These are phyloP conservation scores for Choreutis nemorana DNA, from an alignment of 2,888 invertebrate species.

Conservation along the genomic window DNA sequence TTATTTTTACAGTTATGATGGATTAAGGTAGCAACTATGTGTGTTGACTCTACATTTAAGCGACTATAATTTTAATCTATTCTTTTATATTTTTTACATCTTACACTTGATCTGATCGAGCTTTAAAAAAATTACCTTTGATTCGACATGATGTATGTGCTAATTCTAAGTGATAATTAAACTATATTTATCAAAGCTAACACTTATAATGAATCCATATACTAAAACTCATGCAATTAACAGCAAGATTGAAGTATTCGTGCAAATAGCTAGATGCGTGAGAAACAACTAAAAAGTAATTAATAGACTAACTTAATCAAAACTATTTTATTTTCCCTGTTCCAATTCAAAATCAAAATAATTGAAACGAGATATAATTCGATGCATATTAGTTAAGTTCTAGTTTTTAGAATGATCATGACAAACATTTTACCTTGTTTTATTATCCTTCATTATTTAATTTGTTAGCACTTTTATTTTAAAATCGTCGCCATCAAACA, in stretches of 20 bases:
- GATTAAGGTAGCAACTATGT: too few relatives aligned
- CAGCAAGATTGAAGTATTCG: conserved; percentile 58
- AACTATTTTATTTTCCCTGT: conserved; percentile 23
- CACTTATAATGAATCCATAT: conserved; percentile 46
- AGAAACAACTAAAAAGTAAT: conserved; percentile 45
- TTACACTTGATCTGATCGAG: conserved; percentile 52
- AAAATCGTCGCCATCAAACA: conserved; percentile 47
- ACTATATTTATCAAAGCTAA: conserved; percentile 45
- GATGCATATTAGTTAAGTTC: conserved; percentile 37
- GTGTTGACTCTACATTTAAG: too few relatives aligned
- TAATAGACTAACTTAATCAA: conserved; percentile 34
- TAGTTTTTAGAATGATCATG: conserved; percentile 45
- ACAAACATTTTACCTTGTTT: conserved; percentile 46
- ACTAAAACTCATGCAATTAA: conserved; percentile 56
- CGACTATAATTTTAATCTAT: too few relatives aligned
- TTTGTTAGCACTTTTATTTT: conserved; percentile 47
- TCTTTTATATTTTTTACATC: too few relatives aligned
- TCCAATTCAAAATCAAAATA: conserved; percentile 23
- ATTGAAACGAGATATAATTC: conserved; percentile 28
- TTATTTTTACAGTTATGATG: too few relatives aligned
- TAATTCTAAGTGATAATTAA: conserved; percentile 54
- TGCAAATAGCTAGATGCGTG: conserved; percentile 67
- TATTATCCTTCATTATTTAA: conserved; percentile 49
- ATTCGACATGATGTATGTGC: conserved; percentile 57
- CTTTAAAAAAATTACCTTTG: conserved; percentile 44